These are phyloP conservation scores for Acanthosepion pharaonis DNA, from an alignment of 2,888 invertebrate genomes.

Conservation along the genomic window DNA sequence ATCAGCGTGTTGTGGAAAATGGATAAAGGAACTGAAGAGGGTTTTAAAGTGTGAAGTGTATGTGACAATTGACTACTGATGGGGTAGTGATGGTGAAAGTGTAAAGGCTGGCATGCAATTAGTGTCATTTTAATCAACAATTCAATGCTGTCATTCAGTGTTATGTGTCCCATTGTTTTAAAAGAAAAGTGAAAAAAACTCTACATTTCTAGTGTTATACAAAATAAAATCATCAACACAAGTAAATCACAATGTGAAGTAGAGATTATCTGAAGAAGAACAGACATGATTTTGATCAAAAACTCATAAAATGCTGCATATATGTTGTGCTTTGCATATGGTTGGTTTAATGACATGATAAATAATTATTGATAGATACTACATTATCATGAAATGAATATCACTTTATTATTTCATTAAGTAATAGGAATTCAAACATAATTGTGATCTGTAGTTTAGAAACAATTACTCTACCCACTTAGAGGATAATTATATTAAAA, in stretches of 20 bases:
- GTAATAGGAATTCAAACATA: background rate
- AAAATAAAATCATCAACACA: background rate
- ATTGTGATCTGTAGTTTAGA: background rate
- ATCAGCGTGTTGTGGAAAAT: background rate
- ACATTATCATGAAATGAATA: background rate
- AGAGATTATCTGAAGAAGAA: slow-evolving; percentile 2
- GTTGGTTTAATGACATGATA: background rate
- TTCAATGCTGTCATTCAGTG: slow-evolving; percentile 33
- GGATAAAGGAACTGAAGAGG: background rate
- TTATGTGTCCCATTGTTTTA: background rate
- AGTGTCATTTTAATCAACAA: background rate
- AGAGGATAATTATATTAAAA: background rate
- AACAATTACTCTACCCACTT: background rate
- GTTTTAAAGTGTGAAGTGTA: background rate
- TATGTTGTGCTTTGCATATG: background rate
- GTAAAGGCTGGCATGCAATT: slow-evolving; percentile 23
- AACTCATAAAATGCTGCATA: background rate
- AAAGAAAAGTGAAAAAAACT: slow-evolving; percentile 11
- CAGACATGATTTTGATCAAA: background rate
- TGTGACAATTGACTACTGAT: background rate
- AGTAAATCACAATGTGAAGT: background rate
- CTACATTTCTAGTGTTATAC: background rate
- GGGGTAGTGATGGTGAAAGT: background rate
- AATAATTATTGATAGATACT: background rate
- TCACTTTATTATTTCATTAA: background rate